phyloP scores from a whole-genome alignment of 2,113 vertebrate species.

The Seriola quinqueradiata region DNA sequence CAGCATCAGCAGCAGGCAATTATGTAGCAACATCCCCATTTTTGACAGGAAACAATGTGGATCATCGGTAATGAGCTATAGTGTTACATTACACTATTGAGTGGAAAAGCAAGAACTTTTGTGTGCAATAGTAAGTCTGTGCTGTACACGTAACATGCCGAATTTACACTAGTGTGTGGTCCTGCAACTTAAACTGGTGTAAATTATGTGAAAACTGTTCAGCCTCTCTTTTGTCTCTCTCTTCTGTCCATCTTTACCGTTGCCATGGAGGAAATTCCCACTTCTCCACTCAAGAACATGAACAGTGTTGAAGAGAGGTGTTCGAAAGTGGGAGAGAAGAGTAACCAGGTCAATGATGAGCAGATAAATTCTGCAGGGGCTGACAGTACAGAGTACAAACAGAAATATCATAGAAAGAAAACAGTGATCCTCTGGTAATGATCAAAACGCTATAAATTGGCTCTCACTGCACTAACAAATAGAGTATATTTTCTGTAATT shows the following conservation, averaged over 20 bases:
- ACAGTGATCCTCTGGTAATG: not conserved
- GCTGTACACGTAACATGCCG: not conserved
- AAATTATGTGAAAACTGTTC: not conserved
- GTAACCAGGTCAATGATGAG: constrained; percentile 14
- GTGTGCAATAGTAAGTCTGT: not conserved
- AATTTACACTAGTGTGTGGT: not conserved
- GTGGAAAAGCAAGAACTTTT: not conserved
- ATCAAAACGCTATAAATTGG: constrained; percentile 11
- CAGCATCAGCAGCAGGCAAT: not conserved
- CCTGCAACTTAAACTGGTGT: not conserved
- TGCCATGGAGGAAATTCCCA: not conserved
- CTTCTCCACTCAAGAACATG: not conserved
- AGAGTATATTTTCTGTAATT: constrained; percentile 19
- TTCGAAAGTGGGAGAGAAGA: not conserved
- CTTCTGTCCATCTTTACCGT: not conserved
- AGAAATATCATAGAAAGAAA: constrained; percentile 15
- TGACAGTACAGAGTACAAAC: constrained; percentile 4
- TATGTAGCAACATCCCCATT: not conserved
- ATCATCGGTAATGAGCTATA: not conserved
- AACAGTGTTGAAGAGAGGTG: not conserved
- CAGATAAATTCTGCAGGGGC: constrained; percentile 11
- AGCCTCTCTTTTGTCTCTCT: not conserved
- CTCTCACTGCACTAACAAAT: constrained; percentile 10
- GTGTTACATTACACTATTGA: not conserved
- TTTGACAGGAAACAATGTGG: not conserved